Evolutionary conservation across 2,797 vertebrate species (phyloP).

Genomic region (Chaunax sp.): DNA sequence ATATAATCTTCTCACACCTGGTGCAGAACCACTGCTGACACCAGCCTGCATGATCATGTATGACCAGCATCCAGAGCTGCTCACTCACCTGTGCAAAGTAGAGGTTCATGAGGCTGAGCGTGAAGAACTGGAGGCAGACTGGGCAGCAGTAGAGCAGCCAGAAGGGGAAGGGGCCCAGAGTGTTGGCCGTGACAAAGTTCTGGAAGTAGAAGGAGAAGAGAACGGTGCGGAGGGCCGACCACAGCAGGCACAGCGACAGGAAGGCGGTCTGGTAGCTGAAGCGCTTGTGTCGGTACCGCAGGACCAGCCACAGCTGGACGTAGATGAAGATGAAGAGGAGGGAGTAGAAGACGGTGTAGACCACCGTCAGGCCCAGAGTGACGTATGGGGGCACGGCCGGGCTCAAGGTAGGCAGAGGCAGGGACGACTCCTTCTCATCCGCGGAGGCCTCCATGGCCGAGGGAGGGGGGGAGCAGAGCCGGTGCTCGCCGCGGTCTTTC

Average conservation of each 20-base stretch:
- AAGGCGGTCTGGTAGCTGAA: slow-evolving; percentile 97
- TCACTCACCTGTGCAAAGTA: slow-evolving; percentile 94
- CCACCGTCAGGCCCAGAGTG: slow-evolving; percentile 92
- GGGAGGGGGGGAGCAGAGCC: not conserved
- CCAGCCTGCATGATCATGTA: no score
- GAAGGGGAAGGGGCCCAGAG: slow-evolving; percentile 91
- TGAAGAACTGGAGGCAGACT: slow-evolving; percentile 99
- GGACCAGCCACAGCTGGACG: slow-evolving; percentile 94
- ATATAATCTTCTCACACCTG: no score
- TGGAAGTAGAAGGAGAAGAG: slow-evolving; percentile 98
- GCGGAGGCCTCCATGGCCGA: slow-evolving; percentile 68
- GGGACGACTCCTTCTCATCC: slow-evolving; percentile 52
- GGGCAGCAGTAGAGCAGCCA: slow-evolving; percentile 98
- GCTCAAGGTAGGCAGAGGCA: slow-evolving; percentile 86
- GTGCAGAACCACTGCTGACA: no score
- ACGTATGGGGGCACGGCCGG: slow-evolving; percentile 93
- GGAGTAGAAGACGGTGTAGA: slow-evolving; percentile 93
- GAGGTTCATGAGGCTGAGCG: slow-evolving; percentile 95
- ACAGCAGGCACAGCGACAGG: slow-evolving; percentile 96
- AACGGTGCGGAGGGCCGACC: slow-evolving; percentile 93
- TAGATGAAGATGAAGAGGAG: slow-evolving; percentile 94
- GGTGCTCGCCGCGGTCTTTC: slow-evolving; percentile 9
- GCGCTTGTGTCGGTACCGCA: slow-evolving; percentile 95
- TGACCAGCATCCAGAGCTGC: not conserved
- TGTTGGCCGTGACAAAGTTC: slow-evolving; percentile 92